Conservation (phyloP, 1,140 invertebrate genomes). For the Lepidurus arcticus region DNA sequence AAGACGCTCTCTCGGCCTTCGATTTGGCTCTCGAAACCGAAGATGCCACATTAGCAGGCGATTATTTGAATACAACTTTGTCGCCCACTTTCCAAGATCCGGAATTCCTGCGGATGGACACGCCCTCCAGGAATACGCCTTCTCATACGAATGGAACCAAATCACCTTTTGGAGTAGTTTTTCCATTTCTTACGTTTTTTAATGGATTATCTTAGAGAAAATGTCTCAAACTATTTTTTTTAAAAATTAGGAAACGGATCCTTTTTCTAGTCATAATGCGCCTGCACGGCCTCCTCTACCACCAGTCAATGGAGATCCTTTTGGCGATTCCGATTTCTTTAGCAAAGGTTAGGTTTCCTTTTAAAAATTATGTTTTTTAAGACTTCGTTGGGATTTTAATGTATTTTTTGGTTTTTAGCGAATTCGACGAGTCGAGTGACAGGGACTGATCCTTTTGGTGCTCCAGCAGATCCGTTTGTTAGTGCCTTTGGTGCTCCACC, state of each 20-base stretch:
- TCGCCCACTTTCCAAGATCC: slow-evolving; percentile 59
- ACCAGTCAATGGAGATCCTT: slow-evolving; percentile 36
- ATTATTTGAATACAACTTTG: slow-evolving; percentile 56
- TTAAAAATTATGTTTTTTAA: not conserved
- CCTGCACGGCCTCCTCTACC: slow-evolving; percentile 43
- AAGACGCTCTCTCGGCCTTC: slow-evolving; percentile 62
- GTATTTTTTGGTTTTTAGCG: slow-evolving; percentile 39
- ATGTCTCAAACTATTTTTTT: not conserved
- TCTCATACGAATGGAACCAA: slow-evolving; percentile 27
- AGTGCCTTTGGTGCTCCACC: slow-evolving; percentile 44
- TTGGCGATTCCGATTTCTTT: slow-evolving; percentile 47
- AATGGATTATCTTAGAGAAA: not conserved
- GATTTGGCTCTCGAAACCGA: slow-evolving; percentile 63
- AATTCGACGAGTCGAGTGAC: slow-evolving; percentile 53
- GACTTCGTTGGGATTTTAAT: not conserved
- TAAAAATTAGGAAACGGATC: slow-evolving; percentile 43
- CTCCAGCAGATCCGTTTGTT: slow-evolving; percentile 59
- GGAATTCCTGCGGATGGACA: slow-evolving; percentile 42
- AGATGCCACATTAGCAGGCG: slow-evolving; percentile 60
- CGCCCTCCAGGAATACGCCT: slow-evolving; percentile 38
- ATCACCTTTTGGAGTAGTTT: slow-evolving; percentile 24
- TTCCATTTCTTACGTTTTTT: not conserved
- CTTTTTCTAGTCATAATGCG: slow-evolving; percentile 56
- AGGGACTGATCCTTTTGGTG: slow-evolving; percentile 53
- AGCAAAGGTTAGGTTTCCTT: slow-evolving; percentile 44